Base-by-base conservation (phyloP, 2,797 vertebrate genomes). In the Dendrocincla fuliginosa region DNA sequence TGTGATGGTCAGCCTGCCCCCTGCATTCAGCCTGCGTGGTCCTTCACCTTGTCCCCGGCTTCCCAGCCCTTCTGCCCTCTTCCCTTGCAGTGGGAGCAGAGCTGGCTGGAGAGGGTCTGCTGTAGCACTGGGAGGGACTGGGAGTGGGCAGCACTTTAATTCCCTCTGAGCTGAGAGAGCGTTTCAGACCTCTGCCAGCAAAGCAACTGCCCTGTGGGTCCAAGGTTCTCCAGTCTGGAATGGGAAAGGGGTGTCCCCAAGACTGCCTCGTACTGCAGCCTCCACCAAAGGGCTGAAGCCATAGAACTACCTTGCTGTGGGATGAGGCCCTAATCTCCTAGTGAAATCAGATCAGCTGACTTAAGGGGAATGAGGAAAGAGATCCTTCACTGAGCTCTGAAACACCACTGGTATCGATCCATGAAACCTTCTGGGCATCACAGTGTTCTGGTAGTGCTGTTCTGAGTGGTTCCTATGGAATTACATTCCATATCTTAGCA, bases 381-480 rank as follows among this genome's bases (percentile, higher is more conserved):
- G 17, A 19, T 46, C 41, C 28, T 85, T 55, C 24, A 1, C 0
- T 41, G 83, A 22, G n/a, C 65, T 76, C 80, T 56, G 41, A 37
- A 71, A 12, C 19, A 24, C 37, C 12, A 6, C 4, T 1, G 5
- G 2, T n/a, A 6, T 18, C 25, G 37, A 4, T 27, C 78, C 4
- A 0, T 61, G 16, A 41, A 28, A 20, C 35, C 46, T 15, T 16
- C 11, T 17, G 3, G 33, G 30, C 12, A 16, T 27, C 9, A 0
- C 0, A 17, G 28, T 42, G 37, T 73, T 65, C 24, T 73, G 67
- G 13, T 32, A 4, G 18, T 27, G 4, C 39, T 60, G 22, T 14
- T 65, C 32, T 6, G 57, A 55, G 20, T 11, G 15, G 41, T 53
- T 77, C 19, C 2, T 22, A 2, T 9, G 28, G 65, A 37, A 13